These are phyloP conservation scores for Pardalotus punctatus DNA, from an alignment of 2,113 vertebrate species.

Conservation along the genomic window DNA sequence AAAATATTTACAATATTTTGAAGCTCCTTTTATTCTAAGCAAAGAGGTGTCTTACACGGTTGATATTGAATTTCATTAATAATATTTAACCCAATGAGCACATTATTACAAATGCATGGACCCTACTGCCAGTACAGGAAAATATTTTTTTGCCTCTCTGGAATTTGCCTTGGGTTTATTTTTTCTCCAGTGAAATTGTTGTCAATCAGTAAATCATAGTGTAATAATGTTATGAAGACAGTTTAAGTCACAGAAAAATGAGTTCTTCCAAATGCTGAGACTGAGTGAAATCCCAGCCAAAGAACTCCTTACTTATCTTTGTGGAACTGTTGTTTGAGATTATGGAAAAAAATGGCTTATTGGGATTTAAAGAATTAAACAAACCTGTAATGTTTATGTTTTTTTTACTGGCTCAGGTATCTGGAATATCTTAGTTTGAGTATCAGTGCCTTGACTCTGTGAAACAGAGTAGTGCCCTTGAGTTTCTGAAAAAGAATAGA, in stretches of 20 bases:
- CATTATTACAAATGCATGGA: neutral
- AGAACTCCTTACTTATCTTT: neutral
- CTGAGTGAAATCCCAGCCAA: neutral
- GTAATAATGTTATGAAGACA: neutral
- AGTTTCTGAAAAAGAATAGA: neutral
- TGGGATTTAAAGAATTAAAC: neutral
- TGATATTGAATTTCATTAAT: neutral
- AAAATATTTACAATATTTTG: neutral
- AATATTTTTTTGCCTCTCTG: neutral
- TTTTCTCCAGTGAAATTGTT: neutral
- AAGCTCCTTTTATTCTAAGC: neutral
- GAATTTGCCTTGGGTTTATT: neutral
- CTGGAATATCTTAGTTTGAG: neutral
- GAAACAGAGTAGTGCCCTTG: neutral
- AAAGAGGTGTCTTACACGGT: neutral
- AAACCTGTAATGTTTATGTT: constrained; percentile 3
- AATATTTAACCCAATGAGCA: neutral
- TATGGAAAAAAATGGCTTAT: neutral
- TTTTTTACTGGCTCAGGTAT: constrained; percentile 15
- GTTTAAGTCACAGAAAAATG: neutral
- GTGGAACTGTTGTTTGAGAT: neutral
- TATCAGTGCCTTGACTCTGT: constrained; percentile 11
- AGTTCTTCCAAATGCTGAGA: neutral
- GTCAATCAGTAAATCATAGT: neutral
- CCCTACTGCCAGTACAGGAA: neutral